Percentiles rank a stretch among this genome's conserved stretches.
Evolutionary conservation across 2,888 invertebrate species (phyloP).

Genomic region (Sphaerophoria taeniata): DNA sequence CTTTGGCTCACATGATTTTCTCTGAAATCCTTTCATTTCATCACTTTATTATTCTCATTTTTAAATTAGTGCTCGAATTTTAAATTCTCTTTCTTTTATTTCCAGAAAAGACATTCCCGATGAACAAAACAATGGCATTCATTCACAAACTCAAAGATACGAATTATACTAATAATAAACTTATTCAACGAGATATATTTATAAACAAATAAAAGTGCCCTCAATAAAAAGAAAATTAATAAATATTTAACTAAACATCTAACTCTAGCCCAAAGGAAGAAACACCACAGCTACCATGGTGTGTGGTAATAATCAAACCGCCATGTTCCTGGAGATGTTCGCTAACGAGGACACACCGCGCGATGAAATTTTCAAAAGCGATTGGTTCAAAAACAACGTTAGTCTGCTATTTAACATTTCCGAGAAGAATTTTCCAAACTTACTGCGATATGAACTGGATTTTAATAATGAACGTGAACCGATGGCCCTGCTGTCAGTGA

Average conservation of each 20-base stretch:
- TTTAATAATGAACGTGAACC: conserved; percentile 73
- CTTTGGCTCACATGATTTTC: too few relatives aligned
- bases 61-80: not conserved
- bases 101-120: not conserved
- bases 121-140: conserved; percentile 2
- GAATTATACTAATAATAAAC: not conserved
- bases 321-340: conserved; percentile 65
- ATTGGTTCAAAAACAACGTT: conserved; percentile 80
- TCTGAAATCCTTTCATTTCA: too few relatives aligned
- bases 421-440: conserved; percentile 79
- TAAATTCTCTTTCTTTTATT: not conserved
- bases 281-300: conserved; percentile 38
- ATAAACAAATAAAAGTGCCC: not conserved
- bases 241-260: not conserved
- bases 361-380: conserved; percentile 77
- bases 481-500: conserved; percentile 81
- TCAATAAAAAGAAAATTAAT: not conserved
- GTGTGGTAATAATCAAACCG: conserved; percentile 59
- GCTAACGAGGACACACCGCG: conserved; percentile 60
- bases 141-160: not conserved
- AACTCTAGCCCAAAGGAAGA: not conserved
- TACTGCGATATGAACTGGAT: conserved; percentile 61
- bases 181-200: not conserved
- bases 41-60: too few relatives aligned
- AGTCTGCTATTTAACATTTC: conserved; percentile 81